Evolutionary conservation across 1,140 invertebrate genomes (phyloP), one percentile per base, ranked within the genome.

Genomic region (Sipha flava): DNA sequence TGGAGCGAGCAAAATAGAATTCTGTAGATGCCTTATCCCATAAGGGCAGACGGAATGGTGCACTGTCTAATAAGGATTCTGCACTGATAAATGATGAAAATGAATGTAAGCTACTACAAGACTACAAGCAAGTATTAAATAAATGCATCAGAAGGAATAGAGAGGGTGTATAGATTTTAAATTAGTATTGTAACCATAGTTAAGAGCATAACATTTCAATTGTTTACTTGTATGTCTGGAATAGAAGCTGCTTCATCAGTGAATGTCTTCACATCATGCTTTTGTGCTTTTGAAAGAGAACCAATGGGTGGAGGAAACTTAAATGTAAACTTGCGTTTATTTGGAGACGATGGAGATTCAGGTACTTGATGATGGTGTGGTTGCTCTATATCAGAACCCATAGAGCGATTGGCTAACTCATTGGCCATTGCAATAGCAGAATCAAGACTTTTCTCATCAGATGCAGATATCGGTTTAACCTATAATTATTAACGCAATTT

Each of bases 391-490:
- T 82, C 84, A 84, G 73, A 83, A 82, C 81, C 79, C 93, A 97
- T 95, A 4, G 94, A 95, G 83, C 91, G 91, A 66, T 90, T 91
- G 40, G 94, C 95, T 79, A 98, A 89, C 86, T 98, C 95, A 87
- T 96, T 96, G 29, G 95, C 95, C 86, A 97, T 89, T 40, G 94
- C 95, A 81, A 98, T 97, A 6, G 96, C 96, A 57, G 93, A 93
- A 82, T 98, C 95, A 37, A 98, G 87, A n/a, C 94, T 95, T 84
- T 92, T 93, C 84, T 96, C 90, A 85, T 98, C 96, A 80, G 95
- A 92, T 0, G 95, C 93, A 26, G 96, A 98, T 86, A 98, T 97
- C 16, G 93, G 94, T 85, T 98, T 98, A 66, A 98, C 92, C 89
- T 89, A n/a, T n/a, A n/a, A n/a, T n/a, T n/a, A n/a, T n/a, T n/a